These are phyloP conservation scores for Lasioglossum zephyrum DNA, from an alignment of 2,888 invertebrate species.

Conservation along the genomic window DNA sequence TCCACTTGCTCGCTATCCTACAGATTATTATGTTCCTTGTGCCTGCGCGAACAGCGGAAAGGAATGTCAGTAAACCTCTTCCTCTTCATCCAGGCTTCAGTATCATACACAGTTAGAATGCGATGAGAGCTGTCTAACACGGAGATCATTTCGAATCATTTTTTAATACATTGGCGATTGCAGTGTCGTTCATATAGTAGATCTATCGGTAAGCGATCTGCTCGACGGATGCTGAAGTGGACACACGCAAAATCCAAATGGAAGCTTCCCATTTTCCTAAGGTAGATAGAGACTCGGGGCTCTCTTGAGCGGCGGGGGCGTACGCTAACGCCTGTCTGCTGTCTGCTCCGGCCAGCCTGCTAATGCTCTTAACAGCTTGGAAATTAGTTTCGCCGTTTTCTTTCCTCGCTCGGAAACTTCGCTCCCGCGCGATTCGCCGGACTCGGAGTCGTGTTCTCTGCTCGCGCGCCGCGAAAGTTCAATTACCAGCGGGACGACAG, in stretches of 20 bases:
- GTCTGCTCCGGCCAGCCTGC: slow-evolving; percentile 49
- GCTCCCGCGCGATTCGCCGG: slow-evolving; percentile 24
- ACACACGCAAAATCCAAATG: not conserved
- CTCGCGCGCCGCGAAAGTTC: slow-evolving; percentile 3
- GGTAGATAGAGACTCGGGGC: not conserved
- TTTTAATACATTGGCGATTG: not conserved
- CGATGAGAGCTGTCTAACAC: no score
- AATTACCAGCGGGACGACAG: slow-evolving; percentile 3
- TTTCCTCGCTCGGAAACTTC: slow-evolving; percentile 24
- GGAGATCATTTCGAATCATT: not conserved
- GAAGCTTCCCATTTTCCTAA: not conserved
- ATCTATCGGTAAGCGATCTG: not conserved
- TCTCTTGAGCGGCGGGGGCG: slow-evolving; percentile 26
- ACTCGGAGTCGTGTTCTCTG: not conserved
- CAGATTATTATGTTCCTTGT: not conserved
- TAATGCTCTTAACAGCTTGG: slow-evolving; percentile 62
- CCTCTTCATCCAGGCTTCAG: not conserved
- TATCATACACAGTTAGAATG: no score
- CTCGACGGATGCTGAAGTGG: not conserved
- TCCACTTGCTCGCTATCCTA: not conserved
- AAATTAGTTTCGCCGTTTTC: slow-evolving; percentile 57
- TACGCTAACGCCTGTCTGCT: slow-evolving; percentile 29
- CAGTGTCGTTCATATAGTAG: not conserved
- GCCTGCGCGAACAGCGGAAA: not conserved
- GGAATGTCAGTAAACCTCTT: not conserved